Conservation (phyloP, 2,888 invertebrate species). For the Villa cingulata region DNA sequence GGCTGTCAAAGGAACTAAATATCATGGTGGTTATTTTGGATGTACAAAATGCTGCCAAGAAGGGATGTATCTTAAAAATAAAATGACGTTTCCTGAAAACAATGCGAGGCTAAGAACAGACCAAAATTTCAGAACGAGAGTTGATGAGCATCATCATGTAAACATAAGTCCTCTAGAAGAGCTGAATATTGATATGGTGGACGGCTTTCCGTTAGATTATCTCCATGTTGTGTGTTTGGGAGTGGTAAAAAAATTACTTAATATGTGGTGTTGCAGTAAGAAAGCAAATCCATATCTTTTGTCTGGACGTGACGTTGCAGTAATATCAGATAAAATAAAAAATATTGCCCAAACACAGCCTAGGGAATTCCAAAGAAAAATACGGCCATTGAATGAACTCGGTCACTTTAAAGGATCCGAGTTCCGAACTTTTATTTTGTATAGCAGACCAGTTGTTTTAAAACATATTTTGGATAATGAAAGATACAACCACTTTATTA, state of each 20-base stretch:
- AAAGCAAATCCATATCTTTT: too few species aligned
- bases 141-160: neutral
- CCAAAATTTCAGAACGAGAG: neutral
- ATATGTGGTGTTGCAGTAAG: neutral
- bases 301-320: neutral
- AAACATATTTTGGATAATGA: too few species aligned
- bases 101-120: neutral
- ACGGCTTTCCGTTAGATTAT: slow-evolving; percentile 2
- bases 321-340: neutral
- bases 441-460: slow-evolving; percentile 14
- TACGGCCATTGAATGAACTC: neutral
- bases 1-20: slow-evolving; percentile 2
- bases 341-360: neutral
- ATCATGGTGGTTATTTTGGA: slow-evolving; percentile 2
- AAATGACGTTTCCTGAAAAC: neutral
- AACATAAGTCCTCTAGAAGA: neutral
- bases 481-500: too few species aligned
- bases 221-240: slow-evolving; percentile 7
- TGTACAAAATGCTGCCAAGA: slow-evolving; percentile 2
- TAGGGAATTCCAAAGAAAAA: slow-evolving; percentile 1
- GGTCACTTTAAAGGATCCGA: slow-evolving; percentile 17
- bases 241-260: neutral
- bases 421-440: slow-evolving; percentile 15
- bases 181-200: slow-evolving; percentile 3
- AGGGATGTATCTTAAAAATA: neutral